Evolutionary conservation across 2,797 vertebrate species (phyloP), one percentile per base, ranked within the genome.

Genomic region (Pachyuromys duprasi): DNA sequence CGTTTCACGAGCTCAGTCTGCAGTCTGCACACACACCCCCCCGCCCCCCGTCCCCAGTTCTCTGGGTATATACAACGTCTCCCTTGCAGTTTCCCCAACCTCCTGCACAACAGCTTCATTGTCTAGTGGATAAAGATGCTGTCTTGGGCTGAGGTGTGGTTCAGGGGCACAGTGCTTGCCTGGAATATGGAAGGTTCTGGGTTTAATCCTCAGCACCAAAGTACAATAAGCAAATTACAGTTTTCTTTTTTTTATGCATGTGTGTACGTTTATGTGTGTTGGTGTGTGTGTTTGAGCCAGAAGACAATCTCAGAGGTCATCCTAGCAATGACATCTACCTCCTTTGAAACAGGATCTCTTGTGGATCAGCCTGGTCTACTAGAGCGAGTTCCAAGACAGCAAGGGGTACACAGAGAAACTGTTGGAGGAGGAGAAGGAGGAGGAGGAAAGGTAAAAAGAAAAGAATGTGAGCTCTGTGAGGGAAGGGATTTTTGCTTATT

Each of bases 1-100:
- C 0, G 0, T 26, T 1, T 42, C 76, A 28, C 49, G 11, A 0
- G 4, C 26, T 12, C 76, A 3, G 9, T 8, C 17, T 18, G 13
- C 78, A 39, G 74, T 39, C 93, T 5, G 3, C 3, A 55, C 55
- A 7, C 72, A 26, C 4, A 76, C 45, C 55, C 90, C 67, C 53
- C 18, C 4, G 81, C 45, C 55, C 90, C 67, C 53, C 18, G 62
- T 49, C 55, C 86, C n/a, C 70, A 36, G 69, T 57, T 42, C 65
- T 14, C 45, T 17, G 22, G 70, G 12, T 3, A 69, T 5, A 2
- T 49, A 12, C 31, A 75, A 0, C 49, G 55, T 12, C 63, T 45
- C 20, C 36, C 53, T 49, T 55, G 55, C 26, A 8, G 13, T 81
- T 62, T 89, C n/a, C 76, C n/a, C 76, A 57, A 11, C 79, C 33